Percentiles rank a stretch among this genome's conserved stretches.
phyloP scores from a whole-genome alignment of 1,140 invertebrate genomes.

The Caenorhabditis inopinata region DNA sequence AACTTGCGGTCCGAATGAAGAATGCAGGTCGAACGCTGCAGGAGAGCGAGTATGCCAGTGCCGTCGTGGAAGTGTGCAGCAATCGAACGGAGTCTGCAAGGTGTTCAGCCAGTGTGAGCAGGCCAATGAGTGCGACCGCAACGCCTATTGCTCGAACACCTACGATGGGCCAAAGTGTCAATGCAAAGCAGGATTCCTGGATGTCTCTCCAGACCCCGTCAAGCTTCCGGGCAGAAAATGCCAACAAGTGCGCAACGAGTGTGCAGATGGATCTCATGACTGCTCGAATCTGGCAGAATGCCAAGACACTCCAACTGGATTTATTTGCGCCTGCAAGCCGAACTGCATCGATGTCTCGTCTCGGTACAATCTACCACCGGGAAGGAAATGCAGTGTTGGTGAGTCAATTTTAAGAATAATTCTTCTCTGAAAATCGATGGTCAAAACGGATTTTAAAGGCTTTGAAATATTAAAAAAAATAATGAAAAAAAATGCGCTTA shows the following conservation, averaged over 20 bases:
- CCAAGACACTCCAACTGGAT: conserved; percentile 65
- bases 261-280: conserved; percentile 57
- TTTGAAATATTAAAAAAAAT: too few species aligned
- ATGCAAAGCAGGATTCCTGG: conserved; percentile 53
- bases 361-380: conserved; percentile 57
- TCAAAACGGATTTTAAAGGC: too few species aligned
- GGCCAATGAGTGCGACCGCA: conserved; percentile 59
- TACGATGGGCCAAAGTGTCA: conserved; percentile 63
- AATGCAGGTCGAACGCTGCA: conserved; percentile 37
- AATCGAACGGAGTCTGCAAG: conserved; percentile 43
- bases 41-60: conserved; percentile 49
- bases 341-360: conserved; percentile 66
- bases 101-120: conserved; percentile 30
- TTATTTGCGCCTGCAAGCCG: conserved; percentile 66
- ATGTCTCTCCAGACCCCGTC: conserved; percentile 64
- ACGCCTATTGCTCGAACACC: conserved; percentile 62
- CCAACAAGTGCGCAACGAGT: conserved; percentile 65
- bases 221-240: conserved; percentile 58
- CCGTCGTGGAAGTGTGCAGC: conserved; percentile 38
- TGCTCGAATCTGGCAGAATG: conserved; percentile 67
- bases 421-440: too few species aligned
- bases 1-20: conserved; percentile 51
- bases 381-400: conserved; percentile 62
- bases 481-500: too few species aligned
- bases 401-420: conserved; percentile 29